These are phyloP conservation scores for Thumatha senex DNA, from an alignment of 2,888 invertebrate species.

Conservation along the genomic window DNA sequence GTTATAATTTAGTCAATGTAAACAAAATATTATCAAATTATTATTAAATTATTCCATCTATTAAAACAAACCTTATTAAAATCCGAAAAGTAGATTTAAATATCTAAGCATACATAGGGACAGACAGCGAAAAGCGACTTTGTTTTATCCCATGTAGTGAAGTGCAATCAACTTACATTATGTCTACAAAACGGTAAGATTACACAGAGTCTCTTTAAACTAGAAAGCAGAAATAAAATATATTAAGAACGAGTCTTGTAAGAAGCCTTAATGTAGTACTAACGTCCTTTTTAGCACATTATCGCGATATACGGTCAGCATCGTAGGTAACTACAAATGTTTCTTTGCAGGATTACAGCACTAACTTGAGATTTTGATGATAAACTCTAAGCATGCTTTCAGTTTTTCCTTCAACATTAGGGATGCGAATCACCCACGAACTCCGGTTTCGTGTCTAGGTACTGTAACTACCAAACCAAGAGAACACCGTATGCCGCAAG, in stretches of 20 bases:
- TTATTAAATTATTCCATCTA: not conserved
- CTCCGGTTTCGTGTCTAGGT: no score
- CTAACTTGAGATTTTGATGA: slow-evolving; percentile 3
- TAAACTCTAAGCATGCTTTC: not conserved
- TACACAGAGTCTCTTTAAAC: not conserved
- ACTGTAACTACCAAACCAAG: no score
- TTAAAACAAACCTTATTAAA: not conserved
- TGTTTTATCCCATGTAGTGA: not conserved
- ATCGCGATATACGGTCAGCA: slow-evolving; percentile 26
- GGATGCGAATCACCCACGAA: no score
- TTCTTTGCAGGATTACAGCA: not conserved
- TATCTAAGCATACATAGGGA: no score
- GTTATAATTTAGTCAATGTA: no score
- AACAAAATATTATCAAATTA: no score
- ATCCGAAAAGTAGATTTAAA: not conserved
- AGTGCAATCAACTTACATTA: no score
- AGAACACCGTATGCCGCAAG: no score
- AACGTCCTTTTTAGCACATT: slow-evolving; percentile 32
- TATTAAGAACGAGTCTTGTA: slow-evolving; percentile 6
- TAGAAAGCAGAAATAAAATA: not conserved
- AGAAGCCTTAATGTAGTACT: slow-evolving; percentile 26
- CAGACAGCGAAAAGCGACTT: not conserved
- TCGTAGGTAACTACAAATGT: slow-evolving; percentile 30
- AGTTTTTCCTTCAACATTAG: no score
- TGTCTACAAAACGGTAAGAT: no score